A percentile compares a stretch with the other conserved stretches of the same genome.
Conservation (phyloP, 2,888 invertebrate genomes). For the Dynastes maya region DNA sequence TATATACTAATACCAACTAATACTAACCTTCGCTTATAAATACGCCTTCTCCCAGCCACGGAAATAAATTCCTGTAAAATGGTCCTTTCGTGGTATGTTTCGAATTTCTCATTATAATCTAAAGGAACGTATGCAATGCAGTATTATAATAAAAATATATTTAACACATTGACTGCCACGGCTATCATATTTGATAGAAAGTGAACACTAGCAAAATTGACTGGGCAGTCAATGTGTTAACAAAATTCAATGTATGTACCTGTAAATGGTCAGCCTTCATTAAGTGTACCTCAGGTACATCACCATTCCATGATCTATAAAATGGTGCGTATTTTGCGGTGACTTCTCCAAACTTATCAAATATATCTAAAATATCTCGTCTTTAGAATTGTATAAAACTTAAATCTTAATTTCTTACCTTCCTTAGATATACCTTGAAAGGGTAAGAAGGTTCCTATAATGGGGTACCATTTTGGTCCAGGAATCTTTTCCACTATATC, state of each 20-base stretch:
- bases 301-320: slow-evolving; percentile 59
- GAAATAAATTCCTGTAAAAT: slow-evolving; percentile 56
- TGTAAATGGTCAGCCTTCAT: slow-evolving; percentile 58
- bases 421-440: slow-evolving; percentile 17
- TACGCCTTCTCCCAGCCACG: slow-evolving; percentile 61
- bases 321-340: slow-evolving; percentile 52
- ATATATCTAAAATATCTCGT: slow-evolving; percentile 7
- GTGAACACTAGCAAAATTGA: too few species aligned
- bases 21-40: slow-evolving; percentile 58
- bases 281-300: slow-evolving; percentile 57
- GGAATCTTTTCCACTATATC: slow-evolving; percentile 43
- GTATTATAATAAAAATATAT: too few species aligned
- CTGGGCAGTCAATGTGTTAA: too few species aligned
- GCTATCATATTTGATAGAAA: too few species aligned
- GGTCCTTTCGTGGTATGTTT: slow-evolving; percentile 57
- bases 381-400: background rate
- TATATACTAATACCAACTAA: too few species aligned
- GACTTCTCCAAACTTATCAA: slow-evolving; percentile 30
- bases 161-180: too few species aligned
- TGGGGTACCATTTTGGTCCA: slow-evolving; percentile 26
- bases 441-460: slow-evolving; percentile 8
- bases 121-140: slow-evolving; percentile 38
- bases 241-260: background rate
- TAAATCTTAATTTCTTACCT: slow-evolving; percentile 5
- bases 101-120: slow-evolving; percentile 59